Percentiles rank a stretch among this genome's conserved stretches.
phyloP scores from a whole-genome alignment of 2,113 vertebrate species.

The Embiotoca jacksoni region DNA sequence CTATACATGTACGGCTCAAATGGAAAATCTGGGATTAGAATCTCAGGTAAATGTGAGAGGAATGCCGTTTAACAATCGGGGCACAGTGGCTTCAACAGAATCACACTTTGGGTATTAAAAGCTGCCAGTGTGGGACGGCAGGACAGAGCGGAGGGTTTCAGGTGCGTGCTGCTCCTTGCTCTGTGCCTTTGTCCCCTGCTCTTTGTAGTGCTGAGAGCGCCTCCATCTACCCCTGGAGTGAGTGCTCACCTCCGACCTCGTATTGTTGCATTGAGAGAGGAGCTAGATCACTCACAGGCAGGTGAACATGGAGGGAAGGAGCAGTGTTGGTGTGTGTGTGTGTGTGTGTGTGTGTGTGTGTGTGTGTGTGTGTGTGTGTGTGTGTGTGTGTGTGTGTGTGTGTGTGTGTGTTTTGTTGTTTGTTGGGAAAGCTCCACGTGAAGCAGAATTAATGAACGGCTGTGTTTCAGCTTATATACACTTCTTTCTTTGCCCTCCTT shows the following conservation, averaged over 20 bases:
- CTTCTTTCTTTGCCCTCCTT: slow-evolving; percentile 1
- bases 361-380: slow-evolving; percentile 12
- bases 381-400: slow-evolving; percentile 13
- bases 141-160: slow-evolving; percentile 53
- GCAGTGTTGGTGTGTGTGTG: slow-evolving; percentile 14
- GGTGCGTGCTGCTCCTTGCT: slow-evolving; percentile 62
- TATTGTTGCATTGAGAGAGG: slow-evolving; percentile 60
- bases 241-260: slow-evolving; percentile 72
- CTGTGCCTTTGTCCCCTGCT: slow-evolving; percentile 63
- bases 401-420: slow-evolving; percentile 14
- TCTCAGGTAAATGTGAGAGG: slow-evolving; percentile 53
- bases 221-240: slow-evolving; percentile 68
- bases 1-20: slow-evolving; percentile 29
- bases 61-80: slow-evolving; percentile 44
- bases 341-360: slow-evolving; percentile 25
- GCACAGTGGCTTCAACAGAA: slow-evolving; percentile 47
- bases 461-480: slow-evolving; percentile 34
- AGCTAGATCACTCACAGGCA: slow-evolving; percentile 65
- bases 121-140: slow-evolving; percentile 57
- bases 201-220: slow-evolving; percentile 75
- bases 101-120: slow-evolving; percentile 59
- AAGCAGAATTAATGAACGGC: slow-evolving; percentile 49
- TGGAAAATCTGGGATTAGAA: slow-evolving; percentile 49
- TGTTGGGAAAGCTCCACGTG: slow-evolving; percentile 35
- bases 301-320: slow-evolving; percentile 64